phyloP scores from a whole-genome alignment of 2,888 invertebrate species.

The Ectemnius continuus region DNA sequence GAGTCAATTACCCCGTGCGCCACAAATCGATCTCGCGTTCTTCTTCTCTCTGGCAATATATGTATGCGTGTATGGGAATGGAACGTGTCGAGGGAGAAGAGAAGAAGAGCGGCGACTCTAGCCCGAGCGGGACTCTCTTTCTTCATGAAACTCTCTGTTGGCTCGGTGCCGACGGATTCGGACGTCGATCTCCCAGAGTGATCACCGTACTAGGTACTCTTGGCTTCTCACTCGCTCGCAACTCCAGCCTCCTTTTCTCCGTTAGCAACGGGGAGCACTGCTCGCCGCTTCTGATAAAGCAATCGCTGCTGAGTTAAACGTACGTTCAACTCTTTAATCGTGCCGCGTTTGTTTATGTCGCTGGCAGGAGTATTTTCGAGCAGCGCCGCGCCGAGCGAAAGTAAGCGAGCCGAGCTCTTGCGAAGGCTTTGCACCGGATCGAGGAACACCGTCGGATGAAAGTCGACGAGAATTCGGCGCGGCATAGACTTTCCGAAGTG shows the following conservation, averaged over 20 bases:
- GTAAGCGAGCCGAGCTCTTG: no score
- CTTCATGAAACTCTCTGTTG: neutral
- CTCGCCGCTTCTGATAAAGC: constrained; percentile 2
- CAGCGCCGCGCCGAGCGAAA: no score
- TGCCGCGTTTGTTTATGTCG: constrained; percentile 2
- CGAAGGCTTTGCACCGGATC: no score
- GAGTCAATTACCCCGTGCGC: constrained; percentile 64
- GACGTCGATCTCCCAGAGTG: constrained; percentile 28
- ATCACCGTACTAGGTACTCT: constrained; percentile 16
- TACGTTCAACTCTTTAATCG: constrained; percentile 7
- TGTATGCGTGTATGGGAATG: no score
- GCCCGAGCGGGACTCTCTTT: no score
- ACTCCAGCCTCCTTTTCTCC: neutral
- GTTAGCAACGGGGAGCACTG: neutral
- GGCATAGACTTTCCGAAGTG: no score
- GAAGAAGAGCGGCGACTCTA: no score
- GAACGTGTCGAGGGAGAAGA: no score
- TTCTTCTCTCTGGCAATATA: neutral
- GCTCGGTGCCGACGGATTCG: neutral
- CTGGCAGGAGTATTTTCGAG: neutral
- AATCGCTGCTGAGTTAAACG: constrained; percentile 2
- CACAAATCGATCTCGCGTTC: constrained; percentile 46
- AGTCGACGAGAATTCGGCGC: no score
- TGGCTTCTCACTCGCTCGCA: neutral
- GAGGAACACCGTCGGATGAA: no score